These are phyloP conservation scores for Tachyglossus aculeatus DNA, from an alignment of 2,797 vertebrate genomes.

Conservation along the genomic window DNA sequence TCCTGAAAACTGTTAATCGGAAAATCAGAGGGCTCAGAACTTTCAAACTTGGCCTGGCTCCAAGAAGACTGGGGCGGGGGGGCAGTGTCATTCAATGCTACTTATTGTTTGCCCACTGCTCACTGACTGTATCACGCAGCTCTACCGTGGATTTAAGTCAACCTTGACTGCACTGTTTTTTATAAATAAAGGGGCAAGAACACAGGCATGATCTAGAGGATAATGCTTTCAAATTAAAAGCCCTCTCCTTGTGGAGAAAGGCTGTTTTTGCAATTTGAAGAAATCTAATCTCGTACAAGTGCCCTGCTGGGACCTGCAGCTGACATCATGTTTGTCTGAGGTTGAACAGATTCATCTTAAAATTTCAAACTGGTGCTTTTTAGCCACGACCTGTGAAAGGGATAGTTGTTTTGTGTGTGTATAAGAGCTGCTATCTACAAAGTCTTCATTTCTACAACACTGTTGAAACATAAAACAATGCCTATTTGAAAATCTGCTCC, in stretches of 20 bases:
- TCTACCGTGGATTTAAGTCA: constrained; percentile 14
- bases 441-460: too few species aligned
- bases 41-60: neutral
- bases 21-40: neutral
- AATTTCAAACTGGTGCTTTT: constrained; percentile 36
- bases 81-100: neutral
- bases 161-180: constrained; percentile 22
- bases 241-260: constrained; percentile 35
- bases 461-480: too few species aligned
- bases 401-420: neutral
- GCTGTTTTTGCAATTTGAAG: constrained; percentile 57
- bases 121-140: neutral
- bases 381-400: constrained; percentile 13
- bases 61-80: constrained; percentile 5
- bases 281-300: constrained; percentile 53
- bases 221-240: constrained; percentile 53
- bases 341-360: constrained; percentile 56
- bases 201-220: constrained; percentile 41
- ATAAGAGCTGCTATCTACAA: neutral
- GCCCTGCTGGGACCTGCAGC: constrained; percentile 33
- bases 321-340: constrained; percentile 55
- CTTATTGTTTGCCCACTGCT: neutral
- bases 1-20: neutral
- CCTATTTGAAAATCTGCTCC: too few species aligned
- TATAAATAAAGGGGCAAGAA: constrained; percentile 40